phyloP scores from a whole-genome alignment of 2,888 invertebrate species.

The Ornithoptera alexandrae region DNA sequence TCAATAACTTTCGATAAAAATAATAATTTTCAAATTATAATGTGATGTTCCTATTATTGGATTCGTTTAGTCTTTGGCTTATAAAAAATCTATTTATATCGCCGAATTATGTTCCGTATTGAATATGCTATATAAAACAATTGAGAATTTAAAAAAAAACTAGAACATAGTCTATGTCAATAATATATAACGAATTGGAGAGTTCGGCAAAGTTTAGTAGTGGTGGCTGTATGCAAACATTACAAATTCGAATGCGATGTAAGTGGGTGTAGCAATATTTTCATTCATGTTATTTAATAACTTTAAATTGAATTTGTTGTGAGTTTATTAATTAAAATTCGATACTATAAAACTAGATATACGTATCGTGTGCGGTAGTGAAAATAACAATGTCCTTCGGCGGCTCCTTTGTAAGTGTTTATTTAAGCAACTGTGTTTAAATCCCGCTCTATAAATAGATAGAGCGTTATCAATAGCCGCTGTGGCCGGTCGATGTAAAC shows the following conservation, averaged over 20 bases:
- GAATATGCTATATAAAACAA: not conserved
- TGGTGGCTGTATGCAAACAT: not conserved
- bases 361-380: not conserved
- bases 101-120: not conserved
- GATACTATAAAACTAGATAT: no score
- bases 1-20: no score
- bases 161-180: not conserved
- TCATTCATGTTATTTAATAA: not conserved
- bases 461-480: slow-evolving; percentile 40
- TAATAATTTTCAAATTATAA: not conserved
- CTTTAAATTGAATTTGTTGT: not conserved
- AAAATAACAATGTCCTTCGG: slow-evolving; percentile 9
- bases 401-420: slow-evolving; percentile 15
- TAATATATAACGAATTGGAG: not conserved
- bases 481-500: slow-evolving; percentile 43
- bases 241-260: not conserved
- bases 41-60: not conserved
- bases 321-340: not conserved
- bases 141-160: not conserved
- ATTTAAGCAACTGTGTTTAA: slow-evolving; percentile 35
- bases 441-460: slow-evolving; percentile 40
- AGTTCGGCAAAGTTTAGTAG: not conserved
- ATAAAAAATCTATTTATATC: not conserved
- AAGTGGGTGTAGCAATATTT: not conserved
- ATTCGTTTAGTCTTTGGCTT: not conserved